phyloP scores from a whole-genome alignment of 2,888 invertebrate species.

The Amphiduros pacificus region DNA sequence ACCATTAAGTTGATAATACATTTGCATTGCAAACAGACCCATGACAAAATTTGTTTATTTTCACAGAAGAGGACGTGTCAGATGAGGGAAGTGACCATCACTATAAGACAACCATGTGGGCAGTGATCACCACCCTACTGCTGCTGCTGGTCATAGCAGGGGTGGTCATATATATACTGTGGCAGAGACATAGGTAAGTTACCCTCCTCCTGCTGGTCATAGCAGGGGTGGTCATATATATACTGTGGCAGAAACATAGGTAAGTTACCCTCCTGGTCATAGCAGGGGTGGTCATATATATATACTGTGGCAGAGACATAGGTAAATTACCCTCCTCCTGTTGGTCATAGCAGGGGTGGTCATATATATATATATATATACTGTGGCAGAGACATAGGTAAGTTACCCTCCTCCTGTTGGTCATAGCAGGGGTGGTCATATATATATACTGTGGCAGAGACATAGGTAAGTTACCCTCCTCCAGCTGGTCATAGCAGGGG shows the following conservation, averaged over 20 bases:
- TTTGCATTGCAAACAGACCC: too few species aligned
- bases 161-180: conserved; percentile 33
- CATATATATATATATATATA: not conserved
- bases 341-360: too few species aligned
- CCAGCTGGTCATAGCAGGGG: conserved; percentile 28
- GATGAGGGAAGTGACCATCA: conserved; percentile 1
- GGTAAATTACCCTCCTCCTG: too few species aligned
- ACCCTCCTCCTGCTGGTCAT: conserved; percentile 29
- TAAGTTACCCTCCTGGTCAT: too few species aligned
- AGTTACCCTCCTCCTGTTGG: too few species aligned
- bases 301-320: not conserved
- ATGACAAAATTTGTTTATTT: not conserved
- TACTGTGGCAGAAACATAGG: conserved; percentile 43
- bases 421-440: too few species aligned
- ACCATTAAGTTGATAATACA: too few species aligned
- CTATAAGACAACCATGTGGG: conserved; percentile 30
- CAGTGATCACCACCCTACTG: conserved; percentile 35
- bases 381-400: not conserved
- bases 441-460: conserved; percentile 1
- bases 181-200: conserved; percentile 41
- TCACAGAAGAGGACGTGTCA: not conserved
- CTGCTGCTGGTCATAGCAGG: conserved; percentile 30
- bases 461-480: conserved; percentile 19
- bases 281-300: too few species aligned
- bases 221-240: conserved; percentile 29